Evolutionary conservation across 2,888 invertebrate genomes (phyloP).

Genomic region (Hecatera dysodea): DNA sequence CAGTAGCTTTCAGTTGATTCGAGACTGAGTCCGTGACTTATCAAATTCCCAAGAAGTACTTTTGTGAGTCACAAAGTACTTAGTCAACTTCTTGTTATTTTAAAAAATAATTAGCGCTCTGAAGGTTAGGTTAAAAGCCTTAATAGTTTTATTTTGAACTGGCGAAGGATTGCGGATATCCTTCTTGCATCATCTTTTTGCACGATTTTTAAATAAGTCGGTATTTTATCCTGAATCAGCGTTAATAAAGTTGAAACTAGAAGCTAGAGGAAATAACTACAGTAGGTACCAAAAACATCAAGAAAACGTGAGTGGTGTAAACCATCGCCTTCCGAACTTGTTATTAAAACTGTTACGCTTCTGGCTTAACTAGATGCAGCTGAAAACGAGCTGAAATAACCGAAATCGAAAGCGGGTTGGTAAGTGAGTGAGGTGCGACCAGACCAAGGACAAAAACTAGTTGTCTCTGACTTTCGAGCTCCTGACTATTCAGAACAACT

Average conservation of each 20-base stretch:
- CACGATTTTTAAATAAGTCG: conserved; percentile 8
- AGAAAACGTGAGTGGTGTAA: too few species aligned
- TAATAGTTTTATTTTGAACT: conserved; percentile 32
- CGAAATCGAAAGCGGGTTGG: too few species aligned
- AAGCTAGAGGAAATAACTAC: not conserved
- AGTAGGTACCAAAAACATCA: too few species aligned
- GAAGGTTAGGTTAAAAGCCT: conserved; percentile 34
- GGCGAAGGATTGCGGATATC: conserved; percentile 55
- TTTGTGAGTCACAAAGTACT: conserved; percentile 31
- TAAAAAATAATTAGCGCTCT: conserved; percentile 39
- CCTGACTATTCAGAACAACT: too few species aligned
- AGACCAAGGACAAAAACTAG: too few species aligned
- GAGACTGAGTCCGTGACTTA: not conserved
- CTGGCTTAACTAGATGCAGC: too few species aligned
- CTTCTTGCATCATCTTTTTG: conserved; percentile 40
- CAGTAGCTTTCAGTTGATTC: not conserved
- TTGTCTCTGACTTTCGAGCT: too few species aligned
- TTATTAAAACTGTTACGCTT: too few species aligned
- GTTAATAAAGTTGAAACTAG: not conserved
- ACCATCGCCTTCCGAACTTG: too few species aligned
- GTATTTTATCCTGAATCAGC: not conserved
- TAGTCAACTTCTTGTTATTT: conserved; percentile 44
- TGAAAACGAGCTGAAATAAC: too few species aligned
- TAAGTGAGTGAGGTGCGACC: too few species aligned
- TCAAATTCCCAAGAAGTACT: conserved; percentile 9